phyloP scores from a whole-genome alignment of 2,888 invertebrate genomes.

The Chesias legatella region DNA sequence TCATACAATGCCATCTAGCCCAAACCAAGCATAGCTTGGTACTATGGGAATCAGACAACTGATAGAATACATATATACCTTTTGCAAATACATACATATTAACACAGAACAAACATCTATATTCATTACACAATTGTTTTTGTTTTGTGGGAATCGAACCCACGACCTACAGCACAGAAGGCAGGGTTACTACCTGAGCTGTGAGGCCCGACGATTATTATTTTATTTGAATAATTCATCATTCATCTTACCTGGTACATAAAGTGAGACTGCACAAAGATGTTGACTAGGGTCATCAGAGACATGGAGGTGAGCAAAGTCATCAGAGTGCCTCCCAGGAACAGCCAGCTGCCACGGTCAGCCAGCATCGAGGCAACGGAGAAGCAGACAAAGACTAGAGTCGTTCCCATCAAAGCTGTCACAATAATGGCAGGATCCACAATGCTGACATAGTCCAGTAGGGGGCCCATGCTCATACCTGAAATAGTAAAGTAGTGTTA shows the following conservation, averaged over 20 bases:
- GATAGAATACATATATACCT: no score
- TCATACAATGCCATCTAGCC: no score
- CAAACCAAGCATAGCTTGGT: no score
- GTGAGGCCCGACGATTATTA: no score
- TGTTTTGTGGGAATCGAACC: no score
- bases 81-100: no score
- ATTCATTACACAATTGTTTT: no score
- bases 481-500: constrained; percentile 34
- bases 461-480: constrained; percentile 94
- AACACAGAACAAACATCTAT: no score
- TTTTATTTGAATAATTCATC: no score
- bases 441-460: constrained; percentile 88
- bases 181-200: no score
- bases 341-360: constrained; percentile 92
- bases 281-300: constrained; percentile 88
- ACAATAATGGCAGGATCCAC: constrained; percentile 93
- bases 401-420: constrained; percentile 91
- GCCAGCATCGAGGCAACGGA: constrained; percentile 93
- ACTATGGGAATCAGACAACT: no score
- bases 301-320: constrained; percentile 90
- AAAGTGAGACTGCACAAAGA: constrained; percentile 91
- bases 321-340: constrained; percentile 93
- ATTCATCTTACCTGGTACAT: constrained; percentile 84
- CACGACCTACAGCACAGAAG: no score
- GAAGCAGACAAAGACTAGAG: constrained; percentile 95